phyloP scores from a whole-genome alignment of 1,140 invertebrate species.

The Rhagoletis zephyria region DNA sequence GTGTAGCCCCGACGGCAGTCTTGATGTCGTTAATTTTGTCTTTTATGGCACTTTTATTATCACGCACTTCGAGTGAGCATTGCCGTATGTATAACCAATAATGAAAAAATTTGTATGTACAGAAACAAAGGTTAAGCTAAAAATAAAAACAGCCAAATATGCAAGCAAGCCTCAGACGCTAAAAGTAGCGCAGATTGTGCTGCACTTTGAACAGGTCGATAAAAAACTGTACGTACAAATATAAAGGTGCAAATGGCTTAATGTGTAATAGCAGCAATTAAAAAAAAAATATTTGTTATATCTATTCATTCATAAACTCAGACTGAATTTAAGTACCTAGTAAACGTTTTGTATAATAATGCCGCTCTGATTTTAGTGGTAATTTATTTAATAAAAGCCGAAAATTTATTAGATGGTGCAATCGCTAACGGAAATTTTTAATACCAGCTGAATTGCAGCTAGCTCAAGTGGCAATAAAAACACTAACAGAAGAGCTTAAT shows the following conservation, averaged over 20 bases:
- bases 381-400: background rate
- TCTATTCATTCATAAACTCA: background rate
- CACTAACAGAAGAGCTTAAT: background rate
- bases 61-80: background rate
- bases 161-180: background rate
- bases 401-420: background rate
- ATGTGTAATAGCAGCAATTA: background rate
- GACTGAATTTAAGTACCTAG: background rate
- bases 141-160: background rate
- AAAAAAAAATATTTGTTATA: background rate
- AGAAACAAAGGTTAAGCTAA: background rate
- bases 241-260: background rate
- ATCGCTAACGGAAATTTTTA: background rate
- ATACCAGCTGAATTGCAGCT: background rate
- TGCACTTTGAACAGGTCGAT: background rate
- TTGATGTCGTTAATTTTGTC: conserved; percentile 33
- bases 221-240: background rate
- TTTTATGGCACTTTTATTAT: conserved; percentile 46
- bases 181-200: background rate
- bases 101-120: background rate
- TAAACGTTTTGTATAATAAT: conserved; percentile 19
- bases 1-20: background rate
- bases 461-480: background rate
- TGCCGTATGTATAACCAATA: conserved; percentile 10
- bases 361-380: conserved; percentile 2